Base-by-base conservation (phyloP, 2,113 vertebrate species). In the Mesoclemmys tuberculata region DNA sequence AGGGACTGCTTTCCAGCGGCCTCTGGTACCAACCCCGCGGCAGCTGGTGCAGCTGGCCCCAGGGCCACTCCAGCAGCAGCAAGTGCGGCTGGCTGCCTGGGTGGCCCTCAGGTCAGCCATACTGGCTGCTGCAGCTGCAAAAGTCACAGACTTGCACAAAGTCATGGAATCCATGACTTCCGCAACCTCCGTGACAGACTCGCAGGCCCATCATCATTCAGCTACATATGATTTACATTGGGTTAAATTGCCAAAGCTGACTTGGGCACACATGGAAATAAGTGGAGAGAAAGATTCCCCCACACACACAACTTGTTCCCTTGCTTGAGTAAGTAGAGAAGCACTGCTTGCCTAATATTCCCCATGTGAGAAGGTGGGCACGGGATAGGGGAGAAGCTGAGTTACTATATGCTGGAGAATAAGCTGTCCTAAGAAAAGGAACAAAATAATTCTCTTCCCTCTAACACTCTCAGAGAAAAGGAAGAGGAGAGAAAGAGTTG, bases 211-310 rank as follows among this genome's bases (percentile, higher is more conserved):
- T 18, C 82, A 77, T 68, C 83, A 38, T 80, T 88, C 64, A 49
- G 35, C 14, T n/a, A 1, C n/a, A 83, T 12, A 21, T 79, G 88
- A 48, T 51, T 27, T 55, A 54, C 92, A 35, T 85, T 83, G 3
- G 26, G 21, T 46, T 64, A 35, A 21, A 38, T 88, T 86, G 89
- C n/a, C 4, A 13, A 22, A 88, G 31, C 26, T 74, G 2, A 74
- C 11, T 61, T 93, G 75, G 8, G 52, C 7, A 1, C 35, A 74
- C 10, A 3, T 84, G 7, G 6, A 92, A 81, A 21, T 68, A n/a
- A 27, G 2, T 35, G 6, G 80, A 4, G 1, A 4, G 2, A 56
- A n/a, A 18, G 80, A 0, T 79, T 19, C 27, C 79, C 5, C 13
- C 5, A n/a, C 58, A 7, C 58, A 16, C 18, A 24, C 24, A 31